Evolutionary conservation across 2,113 vertebrate species (phyloP).

Genomic region (Carassius carassius): DNA sequence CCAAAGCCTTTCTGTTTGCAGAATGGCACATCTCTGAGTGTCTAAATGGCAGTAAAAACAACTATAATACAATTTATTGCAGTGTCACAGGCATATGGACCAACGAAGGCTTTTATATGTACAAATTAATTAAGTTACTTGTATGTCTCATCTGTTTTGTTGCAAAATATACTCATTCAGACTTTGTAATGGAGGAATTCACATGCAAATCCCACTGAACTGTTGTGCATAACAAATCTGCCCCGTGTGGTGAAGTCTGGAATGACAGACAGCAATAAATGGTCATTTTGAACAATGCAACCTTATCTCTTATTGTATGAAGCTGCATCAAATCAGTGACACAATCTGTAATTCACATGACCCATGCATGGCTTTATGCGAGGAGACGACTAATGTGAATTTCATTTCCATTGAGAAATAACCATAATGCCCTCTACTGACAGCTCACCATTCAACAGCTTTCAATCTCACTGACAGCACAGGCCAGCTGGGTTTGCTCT

Average conservation of each 20-base stretch:
- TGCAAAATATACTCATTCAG: neutral
- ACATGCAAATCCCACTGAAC: neutral
- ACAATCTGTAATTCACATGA: constrained; percentile 4
- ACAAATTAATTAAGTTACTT: constrained; percentile 13
- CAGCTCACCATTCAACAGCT: constrained; percentile 39
- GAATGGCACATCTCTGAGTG: neutral
- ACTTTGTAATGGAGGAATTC: neutral
- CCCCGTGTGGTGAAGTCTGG: neutral
- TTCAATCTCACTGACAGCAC: constrained; percentile 33
- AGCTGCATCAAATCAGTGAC: constrained; percentile 17
- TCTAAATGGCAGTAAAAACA: neutral
- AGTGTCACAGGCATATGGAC: constrained; percentile 18
- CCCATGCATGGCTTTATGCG: neutral
- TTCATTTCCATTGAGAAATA: constrained; percentile 24
- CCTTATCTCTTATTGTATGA: neutral
- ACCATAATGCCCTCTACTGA: constrained; percentile 29
- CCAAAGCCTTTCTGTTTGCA: neutral
- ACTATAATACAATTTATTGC: constrained; percentile 25
- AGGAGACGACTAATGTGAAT: constrained; percentile 1
- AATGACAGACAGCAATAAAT: neutral
- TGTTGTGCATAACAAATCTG: neutral
- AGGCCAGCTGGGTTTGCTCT: constrained; percentile 33
- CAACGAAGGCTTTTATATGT: constrained; percentile 7
- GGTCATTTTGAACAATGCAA: neutral
- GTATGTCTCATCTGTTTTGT: neutral